phyloP scores from a whole-genome alignment of 1,140 invertebrate species.

The Lasaia peninsularis region DNA sequence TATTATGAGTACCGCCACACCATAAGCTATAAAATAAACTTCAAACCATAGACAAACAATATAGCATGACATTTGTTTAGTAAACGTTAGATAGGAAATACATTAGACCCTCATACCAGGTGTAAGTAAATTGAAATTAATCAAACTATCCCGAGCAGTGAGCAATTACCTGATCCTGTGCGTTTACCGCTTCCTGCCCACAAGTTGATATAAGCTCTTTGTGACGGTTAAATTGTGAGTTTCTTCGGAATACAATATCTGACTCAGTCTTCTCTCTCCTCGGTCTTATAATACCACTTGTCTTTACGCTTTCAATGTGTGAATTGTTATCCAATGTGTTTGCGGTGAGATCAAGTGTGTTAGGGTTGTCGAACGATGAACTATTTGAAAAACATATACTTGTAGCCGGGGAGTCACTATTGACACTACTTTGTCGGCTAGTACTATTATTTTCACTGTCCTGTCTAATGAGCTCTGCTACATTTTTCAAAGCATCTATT shows the following conservation, averaged over 20 bases:
- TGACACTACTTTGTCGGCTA: slow-evolving; percentile 56
- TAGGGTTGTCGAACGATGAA: slow-evolving; percentile 47
- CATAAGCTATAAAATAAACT: slow-evolving; percentile 40
- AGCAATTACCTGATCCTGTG: slow-evolving; percentile 71
- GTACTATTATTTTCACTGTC: slow-evolving; percentile 49
- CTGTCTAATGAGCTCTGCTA: slow-evolving; percentile 59
- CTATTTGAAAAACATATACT: slow-evolving; percentile 56
- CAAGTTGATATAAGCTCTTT: slow-evolving; percentile 65
- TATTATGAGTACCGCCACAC: slow-evolving; percentile 29
- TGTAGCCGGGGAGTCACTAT: slow-evolving; percentile 60
- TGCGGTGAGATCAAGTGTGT: slow-evolving; percentile 55
- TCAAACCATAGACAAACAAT: slow-evolving; percentile 33
- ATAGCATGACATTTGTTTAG: slow-evolving; percentile 51
- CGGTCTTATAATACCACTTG: slow-evolving; percentile 73
- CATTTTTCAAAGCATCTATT: slow-evolving; percentile 62
- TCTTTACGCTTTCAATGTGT: slow-evolving; percentile 22
- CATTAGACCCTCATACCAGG: slow-evolving; percentile 63
- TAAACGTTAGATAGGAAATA: slow-evolving; percentile 51
- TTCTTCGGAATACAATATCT: slow-evolving; percentile 85
- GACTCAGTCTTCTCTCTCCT: slow-evolving; percentile 92
- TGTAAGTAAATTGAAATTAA: slow-evolving; percentile 56
- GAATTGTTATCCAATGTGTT: slow-evolving; percentile 41
- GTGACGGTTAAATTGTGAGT: slow-evolving; percentile 82
- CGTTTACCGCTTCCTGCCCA: slow-evolving; percentile 75
- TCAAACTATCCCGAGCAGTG: slow-evolving; percentile 70